phyloP scores from a whole-genome alignment of 2,888 invertebrate genomes.

The Heteropelma amictum region DNA sequence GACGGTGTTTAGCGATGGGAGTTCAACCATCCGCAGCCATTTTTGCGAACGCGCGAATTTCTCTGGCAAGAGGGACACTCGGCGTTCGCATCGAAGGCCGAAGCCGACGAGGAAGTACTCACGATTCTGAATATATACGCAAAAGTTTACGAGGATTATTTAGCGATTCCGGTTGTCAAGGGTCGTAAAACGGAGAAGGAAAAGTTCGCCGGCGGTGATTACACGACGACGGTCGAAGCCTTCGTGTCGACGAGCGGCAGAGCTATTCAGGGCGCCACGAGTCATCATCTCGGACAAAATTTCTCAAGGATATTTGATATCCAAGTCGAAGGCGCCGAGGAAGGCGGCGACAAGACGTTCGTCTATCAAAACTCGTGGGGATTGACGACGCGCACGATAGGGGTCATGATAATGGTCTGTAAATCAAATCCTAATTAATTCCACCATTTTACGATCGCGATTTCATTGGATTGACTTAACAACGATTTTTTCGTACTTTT shows the following conservation, averaged over 20 bases:
- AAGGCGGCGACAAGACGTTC: constrained; percentile 88
- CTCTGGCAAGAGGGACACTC: constrained; percentile 99
- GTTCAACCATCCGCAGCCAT: constrained; percentile 99
- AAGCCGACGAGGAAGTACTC: constrained; percentile 94
- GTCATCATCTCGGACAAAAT: constrained; percentile 99
- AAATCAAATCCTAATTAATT: no score
- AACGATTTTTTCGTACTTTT: no score
- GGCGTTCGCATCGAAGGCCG: constrained; percentile 90
- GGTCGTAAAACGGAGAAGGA: constrained; percentile 99
- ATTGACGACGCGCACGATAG: constrained; percentile 96
- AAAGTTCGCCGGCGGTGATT: constrained; percentile 98
- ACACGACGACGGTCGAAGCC: constrained; percentile 98
- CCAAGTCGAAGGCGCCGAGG: constrained; percentile 94
- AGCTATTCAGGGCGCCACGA: constrained; percentile 97
- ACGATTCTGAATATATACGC: constrained; percentile 92
- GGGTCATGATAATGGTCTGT: constrained; percentile 88
- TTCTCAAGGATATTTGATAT: constrained; percentile 99
- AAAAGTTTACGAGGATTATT: constrained; percentile 90
- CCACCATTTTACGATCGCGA: no score
- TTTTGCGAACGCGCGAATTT: constrained; percentile 98
- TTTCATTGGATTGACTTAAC: no score
- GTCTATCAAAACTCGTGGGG: constrained; percentile 99
- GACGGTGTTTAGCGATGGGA: constrained; percentile 99
- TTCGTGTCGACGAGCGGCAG: constrained; percentile 96
- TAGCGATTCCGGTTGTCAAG: constrained; percentile 97